Evolutionary conservation across 2,888 invertebrate species (phyloP).

Genomic region (Nemoura dubitans): DNA sequence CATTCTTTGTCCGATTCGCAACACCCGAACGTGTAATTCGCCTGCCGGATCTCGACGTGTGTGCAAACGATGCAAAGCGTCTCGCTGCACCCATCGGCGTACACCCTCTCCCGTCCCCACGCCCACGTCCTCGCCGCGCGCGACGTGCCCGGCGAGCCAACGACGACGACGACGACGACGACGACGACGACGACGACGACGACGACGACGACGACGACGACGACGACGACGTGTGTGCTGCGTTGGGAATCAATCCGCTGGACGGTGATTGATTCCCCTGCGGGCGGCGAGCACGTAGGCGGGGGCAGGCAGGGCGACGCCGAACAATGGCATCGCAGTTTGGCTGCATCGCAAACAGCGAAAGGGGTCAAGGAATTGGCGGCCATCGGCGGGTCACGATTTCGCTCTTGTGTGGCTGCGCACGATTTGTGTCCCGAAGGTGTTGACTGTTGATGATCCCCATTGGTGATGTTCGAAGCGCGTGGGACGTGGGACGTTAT

Average conservation of each 20-base stretch:
- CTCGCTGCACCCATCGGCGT: not conserved
- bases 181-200: not conserved
- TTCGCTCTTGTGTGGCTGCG: not conserved
- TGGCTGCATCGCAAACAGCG: not conserved
- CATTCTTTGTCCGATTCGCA: not conserved
- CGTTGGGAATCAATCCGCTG: not conserved
- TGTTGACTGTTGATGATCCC: not conserved
- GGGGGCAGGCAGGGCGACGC: not conserved
- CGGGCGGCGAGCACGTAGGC: not conserved
- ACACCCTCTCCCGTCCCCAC: not conserved
- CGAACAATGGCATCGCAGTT: not conserved
- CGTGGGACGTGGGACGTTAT: not conserved
- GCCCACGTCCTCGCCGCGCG: not conserved
- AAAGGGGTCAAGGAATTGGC: conserved; percentile 7
- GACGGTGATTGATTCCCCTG: not conserved
- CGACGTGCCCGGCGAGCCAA: not conserved
- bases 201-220: not conserved
- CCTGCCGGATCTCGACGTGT: not conserved
- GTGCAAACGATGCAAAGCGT: not conserved
- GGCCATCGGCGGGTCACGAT: not conserved
- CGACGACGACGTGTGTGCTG: not conserved
- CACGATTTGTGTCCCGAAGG: not conserved
- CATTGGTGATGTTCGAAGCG: not conserved
- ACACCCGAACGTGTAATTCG: not conserved
- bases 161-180: not conserved